These are phyloP conservation scores for Cherax destructor DNA, from an alignment of 1,140 invertebrate genomes.

Conservation along the genomic window DNA sequence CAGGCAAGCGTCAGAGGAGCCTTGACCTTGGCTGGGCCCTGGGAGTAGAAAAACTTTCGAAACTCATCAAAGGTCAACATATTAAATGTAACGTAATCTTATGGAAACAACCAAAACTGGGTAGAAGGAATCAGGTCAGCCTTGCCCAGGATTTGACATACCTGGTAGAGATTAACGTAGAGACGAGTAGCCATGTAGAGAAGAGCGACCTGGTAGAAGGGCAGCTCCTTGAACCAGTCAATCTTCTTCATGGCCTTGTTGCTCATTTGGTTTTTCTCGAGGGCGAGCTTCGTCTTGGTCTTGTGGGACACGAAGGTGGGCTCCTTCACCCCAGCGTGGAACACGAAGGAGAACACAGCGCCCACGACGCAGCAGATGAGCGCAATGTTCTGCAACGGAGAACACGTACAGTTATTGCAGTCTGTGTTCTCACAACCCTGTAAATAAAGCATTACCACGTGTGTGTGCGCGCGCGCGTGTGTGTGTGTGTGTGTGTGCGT, in stretches of 20 bases:
- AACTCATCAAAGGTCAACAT: too few relatives aligned
- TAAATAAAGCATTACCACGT: too few relatives aligned
- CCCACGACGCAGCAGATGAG: conserved; percentile 85
- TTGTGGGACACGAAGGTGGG: conserved; percentile 71
- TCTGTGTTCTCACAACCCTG: too few relatives aligned
- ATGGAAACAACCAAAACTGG: too few relatives aligned
- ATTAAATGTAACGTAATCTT: too few relatives aligned
- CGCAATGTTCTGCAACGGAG: conserved; percentile 81
- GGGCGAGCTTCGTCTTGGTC: background rate
- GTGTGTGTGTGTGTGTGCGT: too few relatives aligned
- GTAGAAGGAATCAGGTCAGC: too few relatives aligned
- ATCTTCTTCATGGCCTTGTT: conserved; percentile 74
- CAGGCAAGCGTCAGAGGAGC: too few relatives aligned
- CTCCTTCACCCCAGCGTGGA: conserved; percentile 81
- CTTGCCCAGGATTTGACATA: background rate
- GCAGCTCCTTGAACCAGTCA: conserved; percentile 81
- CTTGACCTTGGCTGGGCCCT: too few relatives aligned
- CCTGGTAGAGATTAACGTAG: conserved; percentile 87
- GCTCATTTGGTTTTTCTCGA: background rate
- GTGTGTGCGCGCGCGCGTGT: too few relatives aligned
- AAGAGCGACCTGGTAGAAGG: conserved; percentile 79
- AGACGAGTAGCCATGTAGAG: conserved; percentile 94
- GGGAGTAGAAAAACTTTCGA: too few relatives aligned
- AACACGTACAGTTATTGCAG: too few relatives aligned
- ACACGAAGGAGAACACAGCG: conserved; percentile 83